Base-by-base conservation (phyloP, 1,140 invertebrate species). In the Tetraneura akinire region DNA sequence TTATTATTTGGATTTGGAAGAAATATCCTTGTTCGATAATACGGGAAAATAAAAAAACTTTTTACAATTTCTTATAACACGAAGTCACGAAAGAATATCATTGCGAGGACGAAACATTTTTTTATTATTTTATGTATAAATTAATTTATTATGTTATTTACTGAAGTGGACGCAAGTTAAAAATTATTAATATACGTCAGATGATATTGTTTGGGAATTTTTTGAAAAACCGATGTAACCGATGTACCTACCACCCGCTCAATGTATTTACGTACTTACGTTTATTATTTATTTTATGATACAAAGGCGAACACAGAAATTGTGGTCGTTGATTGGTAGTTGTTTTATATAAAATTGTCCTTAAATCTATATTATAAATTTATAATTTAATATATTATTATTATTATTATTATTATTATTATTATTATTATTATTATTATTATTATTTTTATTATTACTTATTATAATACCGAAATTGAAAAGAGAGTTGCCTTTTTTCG, bases 401-500 rank as follows among this genome's bases (percentile, higher is more conserved):
- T 23, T 10, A 55, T 55, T 55, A n/a, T n/a, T n/a, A n/a, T n/a
- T n/a, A n/a, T n/a, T n/a, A n/a, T n/a, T n/a, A n/a, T n/a, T n/a
- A n/a, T n/a, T n/a, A n/a, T n/a, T n/a, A n/a, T n/a, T n/a, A n/a
- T n/a, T n/a, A n/a, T n/a, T n/a, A n/a, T n/a, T n/a, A n/a, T n/a
- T n/a, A n/a, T n/a, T n/a, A n/a, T n/a, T n/a, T n/a, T n/a, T n/a
- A n/a, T n/a, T n/a, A n/a, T n/a, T n/a, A n/a, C n/a, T n/a, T n/a
- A n/a, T n/a, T n/a, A n/a, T n/a, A 55, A 55, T 64, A 68, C 64
- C 64, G 1, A 10, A 68, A 68, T 37, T 1, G 32, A 68, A 42
- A 8, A 23, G 53, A 21, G 53, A 55, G n/a, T 23, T 23, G 53
- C 53, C 53, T 23, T 21, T 23, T 68, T 68, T 23, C 13, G n/a